Base-by-base conservation (phyloP, 2,888 invertebrate genomes). In the Calameuta pallipes region DNA sequence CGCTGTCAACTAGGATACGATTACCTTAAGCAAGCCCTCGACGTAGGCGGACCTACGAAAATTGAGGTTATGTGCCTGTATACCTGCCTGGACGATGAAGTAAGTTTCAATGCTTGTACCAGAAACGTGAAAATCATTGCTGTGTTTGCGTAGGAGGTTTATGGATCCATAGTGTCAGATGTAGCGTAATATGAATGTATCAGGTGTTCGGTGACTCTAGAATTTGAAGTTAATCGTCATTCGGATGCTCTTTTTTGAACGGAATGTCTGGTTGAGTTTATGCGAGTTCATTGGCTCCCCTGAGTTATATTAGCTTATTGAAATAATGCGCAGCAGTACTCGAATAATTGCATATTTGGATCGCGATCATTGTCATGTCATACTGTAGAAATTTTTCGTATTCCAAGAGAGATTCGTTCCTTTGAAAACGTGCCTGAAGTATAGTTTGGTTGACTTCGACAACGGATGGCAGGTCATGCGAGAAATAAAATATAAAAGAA, bases 61-160 rank as follows among this genome's bases (percentile, higher is more conserved):
- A 74, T 76, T 79, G 75, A 81, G 81, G 80, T 80, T 81, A 74
- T 73, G 36, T 77, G 77, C 80, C 6, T 56, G 23, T 56, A 56
- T 56, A 56, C 23, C 56, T 56, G 23, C 56, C 78, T 79, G 74
- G 76, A 75, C 75, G 84, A 84, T 85, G 84, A 82, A 83, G 85
- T 85, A 85, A 85, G 85, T 85, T 76, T 11, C 23, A 15, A 34
- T 69, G 76, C 23, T 56, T 56, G 23, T 56, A 56, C 56, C 23
- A 23, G 56, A 23, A 56, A 23, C 23, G 23, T 56, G 23, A 56
- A 56, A 56, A 56, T 56, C 23, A 56, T 56, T 56, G 9, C 23
- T 23, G 23, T 9, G 56, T 56, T 23, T 23, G 56, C 9, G 56
- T 23, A 56, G 23, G 56, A 56, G 56, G 15, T 56, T 56, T 56